Evolutionary conservation across 2,113 vertebrate genomes (phyloP).

Genomic region (Arizona elegans): DNA sequence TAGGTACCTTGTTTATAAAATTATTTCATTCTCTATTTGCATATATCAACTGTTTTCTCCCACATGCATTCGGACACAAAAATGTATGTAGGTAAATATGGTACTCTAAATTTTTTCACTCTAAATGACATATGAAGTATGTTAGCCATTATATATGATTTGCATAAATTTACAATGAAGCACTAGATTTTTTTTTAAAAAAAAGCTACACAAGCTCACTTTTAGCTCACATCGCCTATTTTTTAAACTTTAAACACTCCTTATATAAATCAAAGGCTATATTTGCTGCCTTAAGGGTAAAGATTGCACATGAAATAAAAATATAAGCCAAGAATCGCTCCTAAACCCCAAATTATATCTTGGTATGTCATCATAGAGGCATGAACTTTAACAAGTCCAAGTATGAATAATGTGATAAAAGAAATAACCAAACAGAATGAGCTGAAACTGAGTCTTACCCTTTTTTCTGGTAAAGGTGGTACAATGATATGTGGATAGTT

Average conservation of each 20-base stretch:
- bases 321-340: neutral
- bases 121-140: neutral
- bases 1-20: neutral
- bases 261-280: neutral
- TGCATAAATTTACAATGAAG: neutral
- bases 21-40: neutral
- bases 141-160: neutral
- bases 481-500: conserved; percentile 85
- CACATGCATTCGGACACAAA: neutral
- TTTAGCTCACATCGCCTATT: neutral
- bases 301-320: neutral
- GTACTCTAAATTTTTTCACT: neutral
- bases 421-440: conserved; percentile 7
- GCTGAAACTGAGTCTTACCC: conserved; percentile 74
- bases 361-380: neutral
- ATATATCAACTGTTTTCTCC: neutral
- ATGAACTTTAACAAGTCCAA: neutral
- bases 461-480: conserved; percentile 92
- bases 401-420: neutral
- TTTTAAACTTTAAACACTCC: neutral
- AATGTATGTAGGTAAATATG: neutral
- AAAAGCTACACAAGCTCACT: neutral
- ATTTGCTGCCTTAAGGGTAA: neutral
- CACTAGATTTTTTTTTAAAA: neutral
- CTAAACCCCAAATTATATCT: neutral